These are phyloP conservation scores for Lepidochrysops patricia DNA, from an alignment of 2,888 invertebrate species.

Conservation along the genomic window DNA sequence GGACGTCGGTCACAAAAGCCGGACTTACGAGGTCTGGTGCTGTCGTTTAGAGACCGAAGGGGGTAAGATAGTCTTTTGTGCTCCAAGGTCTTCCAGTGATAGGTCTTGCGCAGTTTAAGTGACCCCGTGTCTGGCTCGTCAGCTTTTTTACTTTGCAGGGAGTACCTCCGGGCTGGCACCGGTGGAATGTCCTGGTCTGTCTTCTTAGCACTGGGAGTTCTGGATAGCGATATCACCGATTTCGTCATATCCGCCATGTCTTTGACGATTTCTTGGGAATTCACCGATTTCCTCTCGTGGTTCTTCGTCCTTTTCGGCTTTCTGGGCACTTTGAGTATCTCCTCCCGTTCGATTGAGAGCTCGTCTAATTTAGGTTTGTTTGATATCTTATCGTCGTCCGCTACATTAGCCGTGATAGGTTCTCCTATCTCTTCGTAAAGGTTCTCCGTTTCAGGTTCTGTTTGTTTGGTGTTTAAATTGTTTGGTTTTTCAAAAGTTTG, in stretches of 20 bases:
- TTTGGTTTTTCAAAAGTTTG: constrained; percentile 31
- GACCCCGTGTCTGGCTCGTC: constrained; percentile 46
- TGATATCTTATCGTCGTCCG: constrained; percentile 60
- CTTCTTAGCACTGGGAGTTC: constrained; percentile 54
- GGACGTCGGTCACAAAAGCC: constrained; percentile 42
- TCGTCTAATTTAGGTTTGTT: constrained; percentile 39
- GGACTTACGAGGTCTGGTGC: constrained; percentile 58
- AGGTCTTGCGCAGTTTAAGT: constrained; percentile 46
- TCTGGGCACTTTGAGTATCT: constrained; percentile 56
- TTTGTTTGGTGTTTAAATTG: constrained; percentile 17
- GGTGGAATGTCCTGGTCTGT: constrained; percentile 40
- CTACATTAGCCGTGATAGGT: constrained; percentile 41
- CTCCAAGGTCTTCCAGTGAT: constrained; percentile 61
- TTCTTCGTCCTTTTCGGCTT: constrained; percentile 53
- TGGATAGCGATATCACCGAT: constrained; percentile 54
- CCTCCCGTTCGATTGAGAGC: constrained; percentile 48
- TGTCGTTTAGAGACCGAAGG: constrained; percentile 54
- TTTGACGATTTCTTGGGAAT: constrained; percentile 27
- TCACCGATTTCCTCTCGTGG: constrained; percentile 28
- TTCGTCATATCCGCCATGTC: constrained; percentile 46
- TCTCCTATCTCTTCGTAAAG: constrained; percentile 64
- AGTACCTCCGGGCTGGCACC: constrained; percentile 40
- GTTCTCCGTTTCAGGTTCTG: constrained; percentile 48
- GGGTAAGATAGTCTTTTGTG: constrained; percentile 66
- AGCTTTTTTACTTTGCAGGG: constrained; percentile 46